Base-by-base conservation (phyloP, 2,888 invertebrate species). In the Pediacus dermestoides region DNA sequence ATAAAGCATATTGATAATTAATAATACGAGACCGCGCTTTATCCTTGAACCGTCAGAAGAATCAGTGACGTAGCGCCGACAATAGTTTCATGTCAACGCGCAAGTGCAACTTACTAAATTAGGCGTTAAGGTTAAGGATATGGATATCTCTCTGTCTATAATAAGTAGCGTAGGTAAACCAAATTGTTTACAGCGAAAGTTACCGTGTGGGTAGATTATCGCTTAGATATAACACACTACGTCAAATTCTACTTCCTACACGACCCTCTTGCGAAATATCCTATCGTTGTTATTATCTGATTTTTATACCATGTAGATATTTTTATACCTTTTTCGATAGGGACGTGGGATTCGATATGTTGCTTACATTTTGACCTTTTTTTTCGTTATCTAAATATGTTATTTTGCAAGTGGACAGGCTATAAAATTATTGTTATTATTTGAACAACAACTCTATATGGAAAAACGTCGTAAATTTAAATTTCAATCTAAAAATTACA, bases 181-280 rank as follows among this genome's bases (percentile, higher is more conserved):
- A 49, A 51, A 51, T 51, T 49, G 50, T 49, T 50, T 50, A 52
- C 49, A 48, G 50, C 50, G 52, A 53, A 53, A 53, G 52, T 50
- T 43, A 36, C 34, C 32, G 49, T 46, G 52, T 50, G 39, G 52
- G 52, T 37, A 33, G 52, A 46, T 47, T 52, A 53, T 48, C 49
- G 50, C 44, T 52, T 49, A 52, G 46, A 49, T 50, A 28, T 46
- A 50, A 44, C 42, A 42, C 38, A 46, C 46, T 44, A 46, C 51
- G 51, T 50, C 50, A 50, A 48, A 48, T 50, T 48, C 48, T 38
- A 47, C 55, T 52, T 51, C 57, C 57, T 54, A 57, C 57, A 54
- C 53, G 10, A 40, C 42, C 39, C 48, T 42, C 41, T 28, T 55
- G 57, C 50, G 49, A 55, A 54, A 53, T 48, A 53, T 46, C 51